A percentile compares a stretch with the other conserved stretches of the same genome.
phyloP scores from a whole-genome alignment of 2,888 invertebrate species.

The Rotaria macrura region DNA sequence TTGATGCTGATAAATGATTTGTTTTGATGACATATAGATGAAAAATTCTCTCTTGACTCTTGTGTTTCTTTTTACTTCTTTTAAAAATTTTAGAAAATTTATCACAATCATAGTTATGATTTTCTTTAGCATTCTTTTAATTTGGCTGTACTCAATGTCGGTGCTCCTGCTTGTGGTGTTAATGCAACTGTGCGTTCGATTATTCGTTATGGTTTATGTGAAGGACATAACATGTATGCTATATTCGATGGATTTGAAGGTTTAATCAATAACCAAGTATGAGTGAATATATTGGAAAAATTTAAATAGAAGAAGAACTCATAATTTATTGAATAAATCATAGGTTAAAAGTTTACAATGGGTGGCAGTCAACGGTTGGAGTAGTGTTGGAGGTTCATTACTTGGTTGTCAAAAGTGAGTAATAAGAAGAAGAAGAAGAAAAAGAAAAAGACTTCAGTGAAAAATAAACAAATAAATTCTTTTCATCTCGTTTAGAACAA shows the following conservation, averaged over 20 bases:
- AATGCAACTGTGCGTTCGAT: conserved; percentile 95
- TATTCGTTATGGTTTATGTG: conserved; percentile 83
- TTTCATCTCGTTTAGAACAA: conserved; percentile 55
- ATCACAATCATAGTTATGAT: too few relatives aligned
- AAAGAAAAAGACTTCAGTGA: too few relatives aligned
- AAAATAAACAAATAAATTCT: not conserved
- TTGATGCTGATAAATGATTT: too few relatives aligned
- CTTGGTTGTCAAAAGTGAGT: conserved; percentile 80
- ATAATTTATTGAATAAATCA: conserved; percentile 18
- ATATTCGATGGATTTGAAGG: conserved; percentile 92
- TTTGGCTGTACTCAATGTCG: conserved; percentile 86
- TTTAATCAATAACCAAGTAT: conserved; percentile 67
- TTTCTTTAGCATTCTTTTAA: conserved; percentile 31
- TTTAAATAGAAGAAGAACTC: not conserved
- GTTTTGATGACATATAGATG: too few relatives aligned
- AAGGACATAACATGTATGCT: conserved; percentile 82
- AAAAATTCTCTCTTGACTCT: too few relatives aligned
- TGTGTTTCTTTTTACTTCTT: too few relatives aligned
- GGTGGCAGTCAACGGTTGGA: conserved; percentile 93
- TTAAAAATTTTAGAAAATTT: too few relatives aligned
- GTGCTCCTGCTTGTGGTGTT: conserved; percentile 98
- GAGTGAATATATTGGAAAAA: not conserved
- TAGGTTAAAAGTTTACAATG: conserved; percentile 59
- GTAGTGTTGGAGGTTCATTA: conserved; percentile 84
- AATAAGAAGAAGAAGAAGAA: too few relatives aligned